These are phyloP conservation scores for Lampris megalopsis DNA, from an alignment of 2,113 vertebrate genomes.

Conservation along the genomic window DNA sequence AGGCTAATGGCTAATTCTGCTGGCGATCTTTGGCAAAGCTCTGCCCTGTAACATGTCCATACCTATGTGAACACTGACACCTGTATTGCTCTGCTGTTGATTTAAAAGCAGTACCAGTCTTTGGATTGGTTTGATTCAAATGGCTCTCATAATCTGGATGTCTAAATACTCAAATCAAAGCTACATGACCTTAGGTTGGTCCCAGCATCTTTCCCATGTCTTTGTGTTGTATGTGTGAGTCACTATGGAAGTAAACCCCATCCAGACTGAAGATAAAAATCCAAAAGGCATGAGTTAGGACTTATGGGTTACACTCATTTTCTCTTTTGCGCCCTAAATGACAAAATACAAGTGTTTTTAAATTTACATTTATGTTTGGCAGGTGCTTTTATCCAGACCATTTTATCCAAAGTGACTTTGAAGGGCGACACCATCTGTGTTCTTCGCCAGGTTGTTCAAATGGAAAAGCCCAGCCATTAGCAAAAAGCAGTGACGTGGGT, in stretches of 20 bases:
- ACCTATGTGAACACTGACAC: neutral
- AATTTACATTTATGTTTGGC: too few species aligned
- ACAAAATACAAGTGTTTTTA: too few species aligned
- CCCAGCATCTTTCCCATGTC: neutral
- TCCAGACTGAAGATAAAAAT: neutral
- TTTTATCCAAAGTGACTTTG: too few species aligned
- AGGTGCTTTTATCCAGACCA: too few species aligned
- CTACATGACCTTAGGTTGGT: constrained; percentile 24
- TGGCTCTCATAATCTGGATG: constrained; percentile 12
- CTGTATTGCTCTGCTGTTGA: neutral
- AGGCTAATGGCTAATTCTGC: constrained; percentile 2
- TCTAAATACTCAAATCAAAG: neutral
- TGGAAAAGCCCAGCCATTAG: too few species aligned
- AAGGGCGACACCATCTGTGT: too few species aligned
- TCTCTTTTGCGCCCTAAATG: too few species aligned
- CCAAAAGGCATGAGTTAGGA: too few species aligned
- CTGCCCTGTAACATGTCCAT: neutral
- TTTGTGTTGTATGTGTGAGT: neutral
- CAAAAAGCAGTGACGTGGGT: too few species aligned
- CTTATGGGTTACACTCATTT: too few species aligned
- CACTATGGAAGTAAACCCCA: constrained; percentile 6
- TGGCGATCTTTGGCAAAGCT: neutral
- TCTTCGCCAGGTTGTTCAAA: too few species aligned
- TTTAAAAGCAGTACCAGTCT: neutral
- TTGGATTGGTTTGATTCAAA: neutral